Percentiles rank a stretch among this genome's conserved stretches.
Conservation (phyloP, 1,140 invertebrate species). For the Dinoponera quadriceps region DNA sequence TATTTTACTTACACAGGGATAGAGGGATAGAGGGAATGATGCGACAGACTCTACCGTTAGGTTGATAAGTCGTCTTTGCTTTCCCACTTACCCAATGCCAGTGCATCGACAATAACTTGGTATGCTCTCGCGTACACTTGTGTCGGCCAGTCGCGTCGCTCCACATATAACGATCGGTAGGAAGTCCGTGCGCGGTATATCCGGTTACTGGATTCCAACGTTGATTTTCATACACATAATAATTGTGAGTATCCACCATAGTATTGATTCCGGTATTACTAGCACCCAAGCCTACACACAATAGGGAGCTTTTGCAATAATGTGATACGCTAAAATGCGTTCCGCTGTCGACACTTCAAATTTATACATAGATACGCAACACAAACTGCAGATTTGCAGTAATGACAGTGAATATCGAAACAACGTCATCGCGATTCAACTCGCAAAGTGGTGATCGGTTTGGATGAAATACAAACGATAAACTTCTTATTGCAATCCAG, state of each 20-base stretch:
- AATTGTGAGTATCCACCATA: constrained; percentile 93
- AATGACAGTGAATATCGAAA: too few species aligned
- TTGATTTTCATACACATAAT: constrained; percentile 97
- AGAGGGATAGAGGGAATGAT: too few species aligned
- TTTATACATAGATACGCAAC: too few species aligned
- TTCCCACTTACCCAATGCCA: constrained; percentile 93
- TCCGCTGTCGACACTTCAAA: too few species aligned
- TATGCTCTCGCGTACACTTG: constrained; percentile 93
- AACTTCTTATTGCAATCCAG: constrained; percentile 3
- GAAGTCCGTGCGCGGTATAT: constrained; percentile 93
- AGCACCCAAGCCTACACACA: constrained; percentile 87
- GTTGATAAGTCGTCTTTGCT: constrained; percentile 4
- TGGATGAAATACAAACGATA: background rate
- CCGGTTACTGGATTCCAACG: constrained; percentile 96
- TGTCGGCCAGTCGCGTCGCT: constrained; percentile 93
- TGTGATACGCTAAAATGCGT: too few species aligned
- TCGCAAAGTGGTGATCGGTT: too few species aligned
- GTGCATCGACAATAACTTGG: constrained; percentile 93
- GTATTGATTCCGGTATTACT: constrained; percentile 90
- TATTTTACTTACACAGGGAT: constrained; percentile 20
- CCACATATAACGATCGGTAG: constrained; percentile 96
- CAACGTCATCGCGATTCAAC: too few species aligned
- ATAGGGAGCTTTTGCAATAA: too few species aligned
- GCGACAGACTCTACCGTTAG: too few species aligned
- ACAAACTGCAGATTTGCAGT: too few species aligned